These are phyloP conservation scores for Noctua comes DNA, from an alignment of 2,888 invertebrate species.

Conservation along the genomic window DNA sequence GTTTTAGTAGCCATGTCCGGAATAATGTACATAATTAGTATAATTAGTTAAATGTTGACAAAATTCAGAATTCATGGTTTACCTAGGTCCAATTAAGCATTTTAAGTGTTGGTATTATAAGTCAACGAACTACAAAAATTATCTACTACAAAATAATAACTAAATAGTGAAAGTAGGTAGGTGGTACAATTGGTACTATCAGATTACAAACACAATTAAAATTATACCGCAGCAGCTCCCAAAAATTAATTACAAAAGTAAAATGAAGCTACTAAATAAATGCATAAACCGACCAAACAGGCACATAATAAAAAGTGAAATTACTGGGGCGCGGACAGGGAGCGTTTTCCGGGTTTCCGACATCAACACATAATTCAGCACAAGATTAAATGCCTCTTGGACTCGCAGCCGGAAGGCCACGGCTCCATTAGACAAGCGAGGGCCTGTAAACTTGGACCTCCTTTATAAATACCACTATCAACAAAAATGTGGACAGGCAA, in stretches of 20 bases:
- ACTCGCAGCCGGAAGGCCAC: constrained; percentile 84
- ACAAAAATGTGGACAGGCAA: constrained; percentile 64
- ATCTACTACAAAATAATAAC: neutral
- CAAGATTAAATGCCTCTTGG: constrained; percentile 89
- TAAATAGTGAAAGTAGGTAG: neutral
- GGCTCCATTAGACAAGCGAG: constrained; percentile 83
- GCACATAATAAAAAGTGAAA: constrained; percentile 83
- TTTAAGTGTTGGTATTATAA: neutral
- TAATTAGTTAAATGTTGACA: constrained; percentile 1
- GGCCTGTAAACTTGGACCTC: constrained; percentile 75
- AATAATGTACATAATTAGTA: constrained; percentile 4
- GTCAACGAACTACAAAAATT: neutral
- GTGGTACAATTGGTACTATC: neutral
- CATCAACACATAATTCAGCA: constrained; percentile 88
- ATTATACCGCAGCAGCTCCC: constrained; percentile 38
- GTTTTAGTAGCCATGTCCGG: neutral
- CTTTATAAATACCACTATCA: constrained; percentile 74
- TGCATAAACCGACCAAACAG: constrained; percentile 72
- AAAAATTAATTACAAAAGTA: constrained; percentile 65
- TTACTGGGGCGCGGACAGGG: constrained; percentile 82
- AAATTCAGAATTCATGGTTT: neutral
- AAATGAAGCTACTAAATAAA: constrained; percentile 67
- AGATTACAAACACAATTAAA: constrained; percentile 48
- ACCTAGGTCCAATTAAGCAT: neutral
- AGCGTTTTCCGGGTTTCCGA: constrained; percentile 85